Evolutionary conservation across 2,113 vertebrate species (phyloP), one percentile per base, ranked within the genome.

Genomic region (Opisthocomus hoazin): DNA sequence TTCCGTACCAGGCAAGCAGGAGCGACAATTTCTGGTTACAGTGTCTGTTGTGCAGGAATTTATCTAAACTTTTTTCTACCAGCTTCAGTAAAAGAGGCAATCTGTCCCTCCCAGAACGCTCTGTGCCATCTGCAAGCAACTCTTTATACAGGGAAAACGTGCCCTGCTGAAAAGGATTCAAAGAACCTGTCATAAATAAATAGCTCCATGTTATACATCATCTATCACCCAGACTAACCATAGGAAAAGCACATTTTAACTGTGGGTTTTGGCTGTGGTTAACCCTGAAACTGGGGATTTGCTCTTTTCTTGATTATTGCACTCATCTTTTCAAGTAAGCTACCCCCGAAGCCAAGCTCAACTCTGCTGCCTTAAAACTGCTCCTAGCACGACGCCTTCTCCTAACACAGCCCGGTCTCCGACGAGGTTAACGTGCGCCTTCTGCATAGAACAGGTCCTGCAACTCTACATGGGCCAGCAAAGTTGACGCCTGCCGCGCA

Each of bases 1-100:
- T 9, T 18, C 66, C 1, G 0, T 7, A 78, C 37, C 71, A 22
- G 66, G 27, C 0, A 0, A 75, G 75, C 30, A 37, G 71, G 51
- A 46, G 26, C 34, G 45, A 7, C 23, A 15, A 12, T 11, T 71
- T 30, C 66, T 64, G 30, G 54, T 46, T 58, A 19, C 18, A 1
- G 24, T 11, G 10, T 34, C 65, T 57, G 54, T 15, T 27, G 45
- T 37, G 46, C 54, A 71, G 65, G 77, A 43, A 60, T 57, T 36
- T 23, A 60, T 15, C 32, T 20, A 18, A 85, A 43, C 39, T 56
- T 77, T 29, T 77, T 43, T 9, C 75, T 17, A 45, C 20, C 69
- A n/a, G 56, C 11, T 45, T 46, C 41, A n/a, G 32, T 19, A 26
- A 29, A 65, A 29, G 4, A 32, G 63, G 23, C 16, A 12, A n/a